Evolutionary conservation across 2,888 invertebrate genomes (phyloP), one percentile per base, ranked within the genome.

Genomic region (Meiosimyza decipiens): DNA sequence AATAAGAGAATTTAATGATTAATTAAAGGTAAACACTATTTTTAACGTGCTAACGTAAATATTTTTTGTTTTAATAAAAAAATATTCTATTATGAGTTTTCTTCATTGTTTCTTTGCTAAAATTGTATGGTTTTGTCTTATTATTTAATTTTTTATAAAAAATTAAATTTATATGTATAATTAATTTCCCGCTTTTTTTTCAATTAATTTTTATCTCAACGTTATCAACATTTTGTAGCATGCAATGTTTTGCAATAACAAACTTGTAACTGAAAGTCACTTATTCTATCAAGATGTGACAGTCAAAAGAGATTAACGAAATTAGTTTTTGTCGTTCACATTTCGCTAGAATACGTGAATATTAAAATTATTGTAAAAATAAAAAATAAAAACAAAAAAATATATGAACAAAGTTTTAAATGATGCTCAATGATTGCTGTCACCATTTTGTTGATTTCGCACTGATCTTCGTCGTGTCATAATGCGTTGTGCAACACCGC

Each of bases 391-490:
- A 40, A 40, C 6, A 6, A 40, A 40, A 40, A 40, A 6, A 40
- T 40, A 40, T 40, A 40, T 9, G 9, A 40, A 40, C 9, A 40
- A 40, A 40, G 40, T 40, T 40, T 6, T 9, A 40, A 51, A 65
- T 18, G 12, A 11, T 28, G 28, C 22, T 77, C 75, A 79, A 71
- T 77, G 77, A 75, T 76, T 76, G 73, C 78, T 75, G 22, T 79
- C 79, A 51, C 84, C 84, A 72, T 84, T 84, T 70, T 82, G 80
- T 52, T 84, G 83, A 78, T 78, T 79, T 33, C 84, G 83, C 15
- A 84, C 79, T 2, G 84, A 84, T 7, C 82, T 80, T 67, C 85
- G 81, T 73, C 84, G 79, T 49, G 83, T 83, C 71, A 84, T 77
- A 65, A 84, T 84, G 22, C 84, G 84, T 62, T 79, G 76, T 49